Evolutionary conservation across 2,113 vertebrate genomes (phyloP).

Genomic region (Amphilophus citrinellus): DNA sequence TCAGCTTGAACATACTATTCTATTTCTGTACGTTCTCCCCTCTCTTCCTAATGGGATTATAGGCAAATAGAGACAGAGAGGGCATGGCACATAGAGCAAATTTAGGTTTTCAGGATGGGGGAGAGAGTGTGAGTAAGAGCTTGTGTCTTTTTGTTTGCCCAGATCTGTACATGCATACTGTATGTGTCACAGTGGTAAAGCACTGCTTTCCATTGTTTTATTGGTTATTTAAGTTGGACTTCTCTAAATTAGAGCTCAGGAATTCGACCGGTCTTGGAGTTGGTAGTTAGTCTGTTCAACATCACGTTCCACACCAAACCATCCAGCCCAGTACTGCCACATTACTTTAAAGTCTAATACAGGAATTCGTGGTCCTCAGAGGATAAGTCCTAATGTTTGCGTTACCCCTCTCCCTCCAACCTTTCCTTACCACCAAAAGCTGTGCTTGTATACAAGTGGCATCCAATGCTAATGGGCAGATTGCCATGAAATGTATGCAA

Average conservation of each 20-base stretch:
- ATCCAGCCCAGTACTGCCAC: not conserved
- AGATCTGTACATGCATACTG: not conserved
- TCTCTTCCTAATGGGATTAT: slow-evolving; percentile 71
- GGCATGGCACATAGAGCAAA: slow-evolving; percentile 49
- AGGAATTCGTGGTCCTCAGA: not conserved
- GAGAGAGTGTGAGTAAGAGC: slow-evolving; percentile 31
- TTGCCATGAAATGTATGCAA: not conserved
- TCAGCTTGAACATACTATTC: slow-evolving; percentile 68
- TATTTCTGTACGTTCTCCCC: slow-evolving; percentile 72
- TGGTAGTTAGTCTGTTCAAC: not conserved
- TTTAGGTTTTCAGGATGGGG: slow-evolving; percentile 43
- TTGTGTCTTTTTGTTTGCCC: slow-evolving; percentile 5
- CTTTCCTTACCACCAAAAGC: not conserved
- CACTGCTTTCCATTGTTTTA: not conserved
- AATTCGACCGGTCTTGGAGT: not conserved
- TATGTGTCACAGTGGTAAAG: not conserved
- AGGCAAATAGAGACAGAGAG: slow-evolving; percentile 59
- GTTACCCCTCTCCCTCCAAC: not conserved
- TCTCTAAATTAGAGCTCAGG: not conserved
- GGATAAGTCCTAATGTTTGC: not conserved
- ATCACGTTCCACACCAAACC: not conserved
- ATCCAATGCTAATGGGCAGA: not conserved
- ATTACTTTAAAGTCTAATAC: not conserved
- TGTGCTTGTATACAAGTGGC: not conserved
- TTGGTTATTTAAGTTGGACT: not conserved